Base-by-base conservation (phyloP, 2,888 invertebrate genomes). In the Galerucella pusilla region DNA sequence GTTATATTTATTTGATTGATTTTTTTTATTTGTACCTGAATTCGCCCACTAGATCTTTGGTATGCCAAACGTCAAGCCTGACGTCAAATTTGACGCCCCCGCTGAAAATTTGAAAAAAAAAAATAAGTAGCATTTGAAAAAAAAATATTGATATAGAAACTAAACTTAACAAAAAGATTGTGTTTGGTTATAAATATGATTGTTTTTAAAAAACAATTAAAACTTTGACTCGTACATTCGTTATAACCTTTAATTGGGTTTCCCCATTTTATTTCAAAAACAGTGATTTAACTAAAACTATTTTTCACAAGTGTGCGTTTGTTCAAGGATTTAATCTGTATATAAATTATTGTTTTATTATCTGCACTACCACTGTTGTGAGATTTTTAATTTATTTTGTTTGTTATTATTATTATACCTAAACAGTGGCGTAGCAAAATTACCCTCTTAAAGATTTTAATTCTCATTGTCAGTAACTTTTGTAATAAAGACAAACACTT, bases 51-150 rank as follows among this genome's bases (percentile, higher is more conserved):
- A 76, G 79, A 74, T 77, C 78, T 80, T 75, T 83, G 85, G 85
- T 85, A 85, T 85, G 84, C 82, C 81, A 85, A 85, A 84, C 84
- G 84, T 84, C 83, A 84, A 84, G 80, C 79, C 78, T 85, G 85
- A 85, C 85, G 85, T 85, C 85, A 85, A 84, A 81, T 80, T 81
- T 78, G 71, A 82, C 83, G 83, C 84, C 84, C 83, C 83, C 84
- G 82, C 84, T 75, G 69, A 66, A 75, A 79, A 77, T 81, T 79
- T 69, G 75, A 80, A 84, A 84, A 81, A 81, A 81, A 79, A 79
- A 74, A 61, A 61, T 75, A 75, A 77, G 46, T 54, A 42, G 57
- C 64, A 71, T 64, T 74, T 61, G 63, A n/a, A 54, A 28, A 28
- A 68, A 68, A 71, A 71, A 69, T 65, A 35, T 54, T 63, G 12